Conservation (phyloP, 2,888 invertebrate species). For the Agriopis aurantiaria region DNA sequence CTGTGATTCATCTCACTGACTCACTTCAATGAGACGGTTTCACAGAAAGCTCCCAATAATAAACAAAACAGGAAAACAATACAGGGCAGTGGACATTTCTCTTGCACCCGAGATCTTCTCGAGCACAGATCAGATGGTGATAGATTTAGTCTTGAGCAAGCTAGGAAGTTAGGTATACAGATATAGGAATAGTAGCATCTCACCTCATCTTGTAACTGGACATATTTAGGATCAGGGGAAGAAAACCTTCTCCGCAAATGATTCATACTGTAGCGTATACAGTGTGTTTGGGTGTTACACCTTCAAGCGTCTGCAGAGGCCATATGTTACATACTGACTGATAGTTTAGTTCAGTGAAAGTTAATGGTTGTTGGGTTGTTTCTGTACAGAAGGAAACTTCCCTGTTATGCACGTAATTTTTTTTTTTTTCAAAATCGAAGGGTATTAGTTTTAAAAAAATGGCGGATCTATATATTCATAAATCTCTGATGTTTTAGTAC, state of each 20-base stretch:
- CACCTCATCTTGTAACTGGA: slow-evolving; percentile 62
- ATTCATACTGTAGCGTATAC: slow-evolving; percentile 50
- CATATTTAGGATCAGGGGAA: slow-evolving; percentile 63
- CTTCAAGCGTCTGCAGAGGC: not conserved
- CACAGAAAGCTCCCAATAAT: slow-evolving; percentile 30
- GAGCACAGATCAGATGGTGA: not conserved
- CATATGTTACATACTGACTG: not conserved
- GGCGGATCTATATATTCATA: no score
- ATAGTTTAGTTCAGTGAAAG: not conserved
- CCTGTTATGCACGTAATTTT: no score
- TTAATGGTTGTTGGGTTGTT: no score
- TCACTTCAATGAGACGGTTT: slow-evolving; percentile 39
- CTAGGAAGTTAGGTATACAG: not conserved
- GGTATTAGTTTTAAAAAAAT: no score
- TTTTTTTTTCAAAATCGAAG: no score
- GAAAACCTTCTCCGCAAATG: slow-evolving; percentile 60
- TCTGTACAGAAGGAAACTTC: no score
- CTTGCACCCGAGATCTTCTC: not conserved
- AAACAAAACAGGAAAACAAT: slow-evolving; percentile 38
- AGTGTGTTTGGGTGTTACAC: not conserved
- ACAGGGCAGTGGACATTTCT: not conserved
- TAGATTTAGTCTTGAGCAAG: not conserved
- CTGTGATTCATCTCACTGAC: slow-evolving; percentile 33
- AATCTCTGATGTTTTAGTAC: no score
- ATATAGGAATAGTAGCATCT: not conserved